Evolutionary conservation across 2,797 vertebrate genomes (phyloP), one percentile per base, ranked within the genome.

Genomic region (Danio jaintianensis): DNA sequence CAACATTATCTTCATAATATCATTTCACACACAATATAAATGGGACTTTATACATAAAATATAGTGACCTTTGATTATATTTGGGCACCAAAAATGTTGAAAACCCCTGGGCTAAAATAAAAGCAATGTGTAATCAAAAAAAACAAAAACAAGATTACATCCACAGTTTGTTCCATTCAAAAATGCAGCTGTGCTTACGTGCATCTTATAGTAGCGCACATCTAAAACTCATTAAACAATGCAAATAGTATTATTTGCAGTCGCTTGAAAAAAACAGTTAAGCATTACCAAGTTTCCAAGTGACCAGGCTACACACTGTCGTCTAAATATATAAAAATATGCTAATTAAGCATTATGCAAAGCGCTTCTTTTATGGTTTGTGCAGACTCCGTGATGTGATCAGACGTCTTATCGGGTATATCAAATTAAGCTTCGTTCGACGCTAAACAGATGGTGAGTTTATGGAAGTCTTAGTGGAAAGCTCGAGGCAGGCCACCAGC

Each of bases 381-480:
- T 78, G 47, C 62, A 63, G 72, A 66, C 68, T 68, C 40, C 10
- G n/a, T 80, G 77, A 77, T 47, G 63, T 55, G 50, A 70, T 71
- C 36, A 59, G 50, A 45, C 42, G 5, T 42, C 73, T 82, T 62
- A 72, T 80, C 47, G 7, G 68, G 20, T 22, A 38, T 50, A 76
- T 75, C 53, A 47, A 59, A 79, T 71, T 75, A 76, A 64, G 75
- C 53, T 74, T 63, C 50, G 66, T 79, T 79, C 63, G 68, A 22
- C 0, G 6, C 45, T 42, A 16, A 66, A 29, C 68, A 81, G 82
- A 74, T 83, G 47, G 71, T 11, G 2, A 56, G 77, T 56, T 69
- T 48, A 63, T 58, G 55, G 55, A 59, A 73, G 62, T 7, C n/a
- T 93, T 86, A 91, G 66, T 85, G 50, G 67, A 88, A 87, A 15